Evolutionary conservation across 2,888 invertebrate genomes (phyloP).

Genomic region (Cephus pygmeus): DNA sequence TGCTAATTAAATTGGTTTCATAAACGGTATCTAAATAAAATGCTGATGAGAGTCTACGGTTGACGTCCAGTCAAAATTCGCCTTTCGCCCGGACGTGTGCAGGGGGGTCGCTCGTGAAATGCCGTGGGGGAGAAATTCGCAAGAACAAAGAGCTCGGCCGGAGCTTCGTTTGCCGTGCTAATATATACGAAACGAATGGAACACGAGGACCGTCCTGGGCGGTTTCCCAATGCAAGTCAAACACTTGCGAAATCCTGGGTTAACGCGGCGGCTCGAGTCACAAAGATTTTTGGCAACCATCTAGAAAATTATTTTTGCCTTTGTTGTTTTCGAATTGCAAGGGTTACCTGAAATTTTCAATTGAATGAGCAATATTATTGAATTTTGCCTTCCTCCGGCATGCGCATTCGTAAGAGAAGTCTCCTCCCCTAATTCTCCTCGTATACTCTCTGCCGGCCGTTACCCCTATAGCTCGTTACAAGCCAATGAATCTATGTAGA

Average conservation of each 20-base stretch:
- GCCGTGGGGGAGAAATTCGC: not conserved
- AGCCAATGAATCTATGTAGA: not conserved
- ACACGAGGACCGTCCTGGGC: not conserved
- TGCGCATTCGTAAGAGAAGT: not conserved
- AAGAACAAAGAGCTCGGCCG: slow-evolving; percentile 8
- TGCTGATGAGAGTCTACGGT: not conserved
- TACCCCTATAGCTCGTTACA: not conserved
- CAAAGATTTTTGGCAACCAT: not conserved
- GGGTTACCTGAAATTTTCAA: not conserved
- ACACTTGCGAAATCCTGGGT: not conserved
- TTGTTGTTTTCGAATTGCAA: not conserved
- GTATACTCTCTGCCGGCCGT: not conserved
- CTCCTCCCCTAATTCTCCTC: not conserved
- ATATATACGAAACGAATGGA: slow-evolving; percentile 4
- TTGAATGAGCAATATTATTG: not conserved
- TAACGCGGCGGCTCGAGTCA: not conserved
- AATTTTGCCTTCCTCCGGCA: not conserved
- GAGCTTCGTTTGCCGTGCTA: slow-evolving; percentile 8
- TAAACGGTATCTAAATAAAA: not conserved
- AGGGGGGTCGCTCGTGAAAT: not conserved
- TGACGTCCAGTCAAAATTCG: not conserved
- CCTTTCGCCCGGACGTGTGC: not conserved
- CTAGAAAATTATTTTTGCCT: not conserved
- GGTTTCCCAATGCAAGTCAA: not conserved
- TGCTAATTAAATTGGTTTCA: not conserved